phyloP scores from a whole-genome alignment of 35 echinoderm and acorn worm genomes.

The Nesometra sesokonis region DNA sequence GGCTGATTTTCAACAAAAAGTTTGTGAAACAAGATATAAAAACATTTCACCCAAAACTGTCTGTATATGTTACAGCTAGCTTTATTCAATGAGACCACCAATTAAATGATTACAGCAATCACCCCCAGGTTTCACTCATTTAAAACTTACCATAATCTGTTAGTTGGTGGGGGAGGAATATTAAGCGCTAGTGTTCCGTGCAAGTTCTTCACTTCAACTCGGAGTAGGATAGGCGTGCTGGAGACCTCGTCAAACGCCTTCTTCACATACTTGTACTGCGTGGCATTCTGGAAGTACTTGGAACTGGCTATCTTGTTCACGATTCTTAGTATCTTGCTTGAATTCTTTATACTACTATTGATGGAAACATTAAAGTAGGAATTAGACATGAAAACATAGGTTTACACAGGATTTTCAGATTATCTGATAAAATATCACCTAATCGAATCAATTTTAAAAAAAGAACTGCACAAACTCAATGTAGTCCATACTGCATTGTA shows the following conservation, averaged over 20 bases:
- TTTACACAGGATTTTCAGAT: too few relatives aligned
- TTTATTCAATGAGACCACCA: too few relatives aligned
- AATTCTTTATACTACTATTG: constrained; percentile 11
- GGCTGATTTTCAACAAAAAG: too few relatives aligned
- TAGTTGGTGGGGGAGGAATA: constrained; percentile 86
- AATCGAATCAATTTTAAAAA: too few relatives aligned
- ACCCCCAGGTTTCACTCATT: too few relatives aligned
- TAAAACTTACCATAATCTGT: constrained; percentile 91
- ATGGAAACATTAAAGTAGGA: neutral
- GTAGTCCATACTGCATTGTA: too few relatives aligned
- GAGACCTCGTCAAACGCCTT: constrained; percentile 86
- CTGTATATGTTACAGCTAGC: too few relatives aligned
- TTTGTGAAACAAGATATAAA: too few relatives aligned
- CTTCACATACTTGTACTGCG: constrained; percentile 85
- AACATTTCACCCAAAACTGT: too few relatives aligned
- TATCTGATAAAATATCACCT: too few relatives aligned
- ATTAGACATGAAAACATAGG: neutral
- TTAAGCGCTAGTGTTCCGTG: constrained; percentile 68
- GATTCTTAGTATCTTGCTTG: constrained; percentile 67
- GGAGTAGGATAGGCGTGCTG: constrained; percentile 66
- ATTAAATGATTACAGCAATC: too few relatives aligned
- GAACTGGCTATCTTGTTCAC: constrained; percentile 89
- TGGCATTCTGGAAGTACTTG: constrained; percentile 87
- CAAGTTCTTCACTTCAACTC: constrained; percentile 82
- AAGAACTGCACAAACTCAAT: too few relatives aligned